phyloP scores from a whole-genome alignment of 2,113 vertebrate genomes.

The Propithecus coquereli region DNA sequence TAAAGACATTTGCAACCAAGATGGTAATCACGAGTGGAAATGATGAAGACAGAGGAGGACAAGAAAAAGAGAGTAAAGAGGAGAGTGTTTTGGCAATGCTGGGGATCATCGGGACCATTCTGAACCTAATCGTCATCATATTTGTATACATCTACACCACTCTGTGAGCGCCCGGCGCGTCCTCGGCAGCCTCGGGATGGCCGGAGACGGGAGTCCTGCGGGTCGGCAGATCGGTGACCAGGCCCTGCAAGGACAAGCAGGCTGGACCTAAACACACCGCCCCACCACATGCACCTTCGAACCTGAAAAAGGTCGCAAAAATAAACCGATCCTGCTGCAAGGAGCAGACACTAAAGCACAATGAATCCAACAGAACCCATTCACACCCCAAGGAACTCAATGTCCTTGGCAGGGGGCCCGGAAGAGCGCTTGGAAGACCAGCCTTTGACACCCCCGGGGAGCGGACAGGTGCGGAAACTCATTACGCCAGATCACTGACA shows the following conservation, averaged over 20 bases:
- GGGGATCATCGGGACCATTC: conserved; percentile 97
- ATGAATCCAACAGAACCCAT: conserved; percentile 79
- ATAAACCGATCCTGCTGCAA: conserved; percentile 62
- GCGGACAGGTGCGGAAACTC: neutral
- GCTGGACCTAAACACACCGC: conserved; percentile 55
- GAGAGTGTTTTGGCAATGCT: conserved; percentile 96
- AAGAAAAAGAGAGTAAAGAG: conserved; percentile 96
- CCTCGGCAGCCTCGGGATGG: conserved; percentile 6
- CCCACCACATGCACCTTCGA: conserved; percentile 73
- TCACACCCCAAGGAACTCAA: conserved; percentile 71
- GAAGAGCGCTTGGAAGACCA: fast-evolving
- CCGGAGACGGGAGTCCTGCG: neutral
- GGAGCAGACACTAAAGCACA: conserved; percentile 82
- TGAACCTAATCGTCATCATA: conserved; percentile 97
- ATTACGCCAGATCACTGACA: neutral
- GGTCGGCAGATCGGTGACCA: fast-evolving
- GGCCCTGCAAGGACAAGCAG: fast-evolving
- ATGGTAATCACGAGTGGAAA: conserved; percentile 95
- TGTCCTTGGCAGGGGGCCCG: neutral
- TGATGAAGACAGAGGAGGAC: conserved; percentile 94
- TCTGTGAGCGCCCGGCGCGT: conserved; percentile 79
- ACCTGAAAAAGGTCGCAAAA: conserved; percentile 70
- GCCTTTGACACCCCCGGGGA: fast-evolving
- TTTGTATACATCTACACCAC: conserved; percentile 99
- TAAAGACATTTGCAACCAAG: conserved; percentile 93